Evolutionary conservation across 2,797 vertebrate species (phyloP), one percentile per base, ranked within the genome.

Genomic region (Onychomys torridus): DNA sequence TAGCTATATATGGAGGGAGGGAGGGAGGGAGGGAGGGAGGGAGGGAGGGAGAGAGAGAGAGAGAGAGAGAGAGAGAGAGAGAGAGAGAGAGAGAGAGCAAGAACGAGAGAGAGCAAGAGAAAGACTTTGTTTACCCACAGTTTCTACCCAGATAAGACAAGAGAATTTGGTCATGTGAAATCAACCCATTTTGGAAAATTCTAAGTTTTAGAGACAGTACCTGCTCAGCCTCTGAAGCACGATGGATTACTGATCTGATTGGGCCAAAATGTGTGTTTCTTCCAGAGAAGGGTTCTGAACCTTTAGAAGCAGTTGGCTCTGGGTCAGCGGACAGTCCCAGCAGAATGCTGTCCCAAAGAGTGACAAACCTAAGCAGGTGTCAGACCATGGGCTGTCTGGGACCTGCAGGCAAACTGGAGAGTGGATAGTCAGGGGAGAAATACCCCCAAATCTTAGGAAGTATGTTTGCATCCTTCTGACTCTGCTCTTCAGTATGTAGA

Each of bases 401-500:
- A 29, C 65, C 76, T 78, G 19, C 0, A 4, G 52, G 43, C 49
- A 89, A 57, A 81, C 40, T 2, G 12, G 55, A 19, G 84, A 27
- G 71, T 52, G 71, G 25, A 25, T 25, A 19, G 37, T 4, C n/a
- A n/a, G 81, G 37, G 40, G 16, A 57, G 52, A 16, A 10, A 0
- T 3, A 27, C 34, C 25, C 61, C 63, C 1, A 49, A 12, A 14
- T 29, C 59, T 59, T 34, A 43, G 77, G 52, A 77, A 71, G 67
- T 2, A n/a, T 11, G 2, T 55, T 57, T 73, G n/a, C n/a, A 40
- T 29, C 67, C 37, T 49, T 40, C 69, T 29, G 49, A 55, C 9
- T 73, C 29, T 7, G 11, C 2, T 13, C 23, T 90, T 65, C 67
- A 11, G 0, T 2, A 27, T 40, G 21, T 1, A 0, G 2, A 52